Base-by-base conservation (phyloP, 1,140 invertebrate species). In the Drosophila auraria region DNA sequence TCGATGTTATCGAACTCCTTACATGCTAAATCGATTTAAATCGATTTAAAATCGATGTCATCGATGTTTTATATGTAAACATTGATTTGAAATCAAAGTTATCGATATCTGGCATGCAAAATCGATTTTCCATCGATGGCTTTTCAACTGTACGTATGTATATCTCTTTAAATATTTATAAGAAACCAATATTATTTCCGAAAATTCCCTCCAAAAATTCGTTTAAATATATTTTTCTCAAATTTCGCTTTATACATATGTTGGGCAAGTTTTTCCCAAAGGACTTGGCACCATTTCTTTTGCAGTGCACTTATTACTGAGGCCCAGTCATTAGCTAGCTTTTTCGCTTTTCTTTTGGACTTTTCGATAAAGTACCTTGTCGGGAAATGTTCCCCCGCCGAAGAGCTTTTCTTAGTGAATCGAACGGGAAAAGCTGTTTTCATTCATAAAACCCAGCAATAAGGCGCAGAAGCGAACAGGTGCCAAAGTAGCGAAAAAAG, bases 381-480 rank as follows among this genome's bases (percentile, higher is more conserved):
- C 7, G 54, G 54, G 59, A 50, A 73, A 73, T 61, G 11, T 61
- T 30, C 30, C 54, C 30, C 9, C 12, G 9, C 17, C 9, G 1
- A 27, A 27, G 2, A 77, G 62, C 62, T 78, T 78, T 70, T 57
- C 23, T 17, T 11, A 5, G 23, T 20, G 45, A 60, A 49, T 30
- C 12, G 11, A 8, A 20, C 23, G 27, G 4, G n/a, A 54, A 63
- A 78, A 87, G 75, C 83, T 70, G 47, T 20, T 57, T 80, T 89
- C 84, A 89, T 89, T 89, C 84, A 89, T 89, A 86, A 89, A 89
- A 82, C 40, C 6, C 62, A 50, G 69, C 33, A 33, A 45, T 42
- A 64, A 25, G 42, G 86, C 84, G 84, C 84, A 81, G 84, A 82
- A 71, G 68, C 70, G 77, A 45, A 53, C 53, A 80, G 56, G 50